phyloP scores from a whole-genome alignment of 1,140 invertebrate species.

The Lordiphosa mommai region DNA sequence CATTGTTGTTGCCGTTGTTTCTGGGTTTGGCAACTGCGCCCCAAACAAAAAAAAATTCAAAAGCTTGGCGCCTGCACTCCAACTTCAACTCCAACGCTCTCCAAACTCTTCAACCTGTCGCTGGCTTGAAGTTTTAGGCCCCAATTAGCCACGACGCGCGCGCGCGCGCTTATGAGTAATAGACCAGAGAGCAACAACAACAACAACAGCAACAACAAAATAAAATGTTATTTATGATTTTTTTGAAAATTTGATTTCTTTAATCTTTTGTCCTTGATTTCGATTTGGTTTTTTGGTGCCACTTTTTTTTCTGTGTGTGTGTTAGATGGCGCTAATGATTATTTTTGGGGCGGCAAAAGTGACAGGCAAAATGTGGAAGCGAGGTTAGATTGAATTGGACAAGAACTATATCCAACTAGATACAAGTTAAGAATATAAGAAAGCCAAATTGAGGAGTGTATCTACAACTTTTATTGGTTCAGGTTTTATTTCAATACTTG shows the following conservation, averaged over 20 bases:
- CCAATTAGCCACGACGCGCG: slow-evolving; percentile 54
- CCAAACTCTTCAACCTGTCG: slow-evolving; percentile 52
- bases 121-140: slow-evolving; percentile 42
- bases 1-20: slow-evolving; percentile 36
- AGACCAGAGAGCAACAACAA: slow-evolving; percentile 24
- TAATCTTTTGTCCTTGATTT: slow-evolving; percentile 65
- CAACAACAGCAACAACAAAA: slow-evolving; percentile 28
- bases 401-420: slow-evolving; percentile 1
- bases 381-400: slow-evolving; percentile 15
- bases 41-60: slow-evolving; percentile 34
- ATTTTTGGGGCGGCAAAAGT: slow-evolving; percentile 48
- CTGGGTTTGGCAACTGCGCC: slow-evolving; percentile 65
- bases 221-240: slow-evolving; percentile 72
- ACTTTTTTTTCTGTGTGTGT: no score
- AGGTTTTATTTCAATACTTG: no score
- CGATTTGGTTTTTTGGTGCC: slow-evolving; percentile 16
- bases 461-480: no score
- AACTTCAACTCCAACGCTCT: background rate
- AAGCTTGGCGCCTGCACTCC: slow-evolving; percentile 55
- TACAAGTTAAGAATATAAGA: no score
- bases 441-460: no score
- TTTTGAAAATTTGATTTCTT: slow-evolving; percentile 32
- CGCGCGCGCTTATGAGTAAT: slow-evolving; percentile 45
- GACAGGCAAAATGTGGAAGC: slow-evolving; percentile 20
- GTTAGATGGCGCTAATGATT: slow-evolving; percentile 16